Percentiles rank a stretch among this genome's conserved stretches.
Evolutionary conservation across 2,113 vertebrate genomes (phyloP).

Genomic region (Sterna hirundo): DNA sequence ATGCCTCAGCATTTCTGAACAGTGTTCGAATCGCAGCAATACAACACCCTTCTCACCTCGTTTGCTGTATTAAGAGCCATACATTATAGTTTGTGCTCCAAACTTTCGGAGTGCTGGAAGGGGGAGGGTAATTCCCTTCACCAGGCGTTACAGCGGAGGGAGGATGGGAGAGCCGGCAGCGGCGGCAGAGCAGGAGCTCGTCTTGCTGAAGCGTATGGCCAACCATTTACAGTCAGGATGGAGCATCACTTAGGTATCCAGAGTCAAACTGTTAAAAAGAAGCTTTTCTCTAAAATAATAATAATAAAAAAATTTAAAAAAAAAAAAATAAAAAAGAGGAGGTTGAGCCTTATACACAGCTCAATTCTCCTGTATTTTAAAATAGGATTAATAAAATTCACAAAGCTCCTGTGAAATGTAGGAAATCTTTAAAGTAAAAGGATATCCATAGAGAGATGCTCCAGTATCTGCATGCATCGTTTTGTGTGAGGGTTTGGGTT

Average conservation of each 20-base stretch:
- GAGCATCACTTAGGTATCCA: background rate
- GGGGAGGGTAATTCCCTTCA: background rate
- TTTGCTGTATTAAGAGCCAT: background rate
- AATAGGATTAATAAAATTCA: background rate
- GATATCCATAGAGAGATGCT: background rate
- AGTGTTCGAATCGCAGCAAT: background rate
- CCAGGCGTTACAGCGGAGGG: background rate
- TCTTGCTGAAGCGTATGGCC: background rate
- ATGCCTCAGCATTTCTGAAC: background rate
- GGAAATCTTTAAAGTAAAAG: background rate
- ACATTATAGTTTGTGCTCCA: background rate
- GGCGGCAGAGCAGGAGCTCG: background rate
- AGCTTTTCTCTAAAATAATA: background rate
- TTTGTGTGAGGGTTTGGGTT: background rate
- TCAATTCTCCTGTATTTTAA: background rate
- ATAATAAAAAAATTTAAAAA: background rate
- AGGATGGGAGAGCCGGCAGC: background rate
- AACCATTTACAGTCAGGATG: background rate
- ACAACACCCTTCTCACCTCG: background rate
- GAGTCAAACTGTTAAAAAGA: background rate
- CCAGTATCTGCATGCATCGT: accelerated
- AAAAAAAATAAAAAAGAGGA: background rate
- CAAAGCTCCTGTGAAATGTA: background rate
- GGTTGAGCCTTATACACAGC: background rate
- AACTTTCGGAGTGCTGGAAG: background rate